Percentiles rank a stretch among this genome's conserved stretches.
These are phyloP conservation scores for Sminthurinus signatus DNA, from an alignment of 1,140 invertebrate species.

Conservation along the genomic window DNA sequence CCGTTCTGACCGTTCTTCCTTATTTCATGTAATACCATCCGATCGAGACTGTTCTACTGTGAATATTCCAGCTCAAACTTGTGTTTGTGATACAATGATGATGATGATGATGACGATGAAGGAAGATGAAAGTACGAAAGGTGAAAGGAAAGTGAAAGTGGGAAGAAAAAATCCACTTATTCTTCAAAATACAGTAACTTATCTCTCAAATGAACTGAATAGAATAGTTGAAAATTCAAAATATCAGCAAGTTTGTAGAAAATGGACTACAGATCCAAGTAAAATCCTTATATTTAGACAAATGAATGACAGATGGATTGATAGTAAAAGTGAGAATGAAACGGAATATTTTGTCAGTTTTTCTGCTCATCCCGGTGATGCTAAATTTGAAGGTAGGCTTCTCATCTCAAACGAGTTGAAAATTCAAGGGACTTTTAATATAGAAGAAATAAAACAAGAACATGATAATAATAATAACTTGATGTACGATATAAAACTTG, in stretches of 20 bases:
- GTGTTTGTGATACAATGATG: constrained; percentile 6
- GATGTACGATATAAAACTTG: neutral
- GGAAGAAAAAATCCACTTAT: neutral
- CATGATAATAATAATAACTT: neutral
- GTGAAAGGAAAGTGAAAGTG: too few relatives aligned
- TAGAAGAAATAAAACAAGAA: too few relatives aligned
- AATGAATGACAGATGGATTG: neutral
- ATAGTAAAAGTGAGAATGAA: neutral
- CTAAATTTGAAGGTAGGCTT: constrained; percentile 8
- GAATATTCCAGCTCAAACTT: neutral
- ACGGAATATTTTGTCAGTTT: neutral
- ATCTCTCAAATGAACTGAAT: constrained; percentile 1
- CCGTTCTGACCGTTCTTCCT: too few relatives aligned
- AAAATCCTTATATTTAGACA: too few relatives aligned
- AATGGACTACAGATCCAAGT: neutral
- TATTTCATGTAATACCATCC: neutral
- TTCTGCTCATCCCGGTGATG: neutral
- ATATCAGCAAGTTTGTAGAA: neutral
- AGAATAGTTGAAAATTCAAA: neutral
- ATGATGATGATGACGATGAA: neutral
- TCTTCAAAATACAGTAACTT: constrained; percentile 6
- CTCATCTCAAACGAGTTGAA: neutral
- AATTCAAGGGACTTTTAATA: too few relatives aligned
- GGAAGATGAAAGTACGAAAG: too few relatives aligned
- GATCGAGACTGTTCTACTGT: constrained; percentile 1